phyloP scores from a whole-genome alignment of 1,140 invertebrate species.

The Maniola jurtina region DNA sequence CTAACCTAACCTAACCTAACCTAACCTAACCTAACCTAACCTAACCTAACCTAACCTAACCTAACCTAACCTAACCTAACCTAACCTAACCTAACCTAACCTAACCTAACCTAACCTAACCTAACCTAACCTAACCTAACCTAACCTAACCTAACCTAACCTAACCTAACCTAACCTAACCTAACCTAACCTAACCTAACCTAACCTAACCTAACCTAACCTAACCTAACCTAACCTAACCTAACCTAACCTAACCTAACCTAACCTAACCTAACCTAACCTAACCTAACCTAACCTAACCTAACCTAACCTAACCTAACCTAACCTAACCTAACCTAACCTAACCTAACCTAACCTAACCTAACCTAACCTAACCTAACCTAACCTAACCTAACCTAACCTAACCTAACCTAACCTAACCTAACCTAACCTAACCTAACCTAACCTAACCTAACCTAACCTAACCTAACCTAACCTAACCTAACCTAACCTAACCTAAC shows the following conservation, averaged over 20 bases:
- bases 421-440: too few relatives aligned
- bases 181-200: slow-evolving; percentile 19
- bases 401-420: slow-evolving; percentile 34
- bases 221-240: slow-evolving; percentile 33
- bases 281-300: slow-evolving; percentile 41
- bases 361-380: slow-evolving; percentile 37
- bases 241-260: slow-evolving; percentile 47
- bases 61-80: slow-evolving; percentile 49
- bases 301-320: slow-evolving; percentile 37
- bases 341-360: slow-evolving; percentile 35
- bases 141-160: slow-evolving; percentile 42
- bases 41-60: slow-evolving; percentile 48
- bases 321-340: slow-evolving; percentile 32
- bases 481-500: too few relatives aligned
- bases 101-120: slow-evolving; percentile 36
- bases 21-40: slow-evolving; percentile 34
- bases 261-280: slow-evolving; percentile 41
- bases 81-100: slow-evolving; percentile 43
- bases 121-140: slow-evolving; percentile 46
- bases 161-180: slow-evolving; percentile 26
- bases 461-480: too few relatives aligned
- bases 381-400: slow-evolving; percentile 33
- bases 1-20: slow-evolving; percentile 12
- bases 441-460: too few relatives aligned
- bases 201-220: slow-evolving; percentile 28